phyloP scores from a whole-genome alignment of 35 echinoderm and acorn worm species.

The Ophiothrix spiculata region DNA sequence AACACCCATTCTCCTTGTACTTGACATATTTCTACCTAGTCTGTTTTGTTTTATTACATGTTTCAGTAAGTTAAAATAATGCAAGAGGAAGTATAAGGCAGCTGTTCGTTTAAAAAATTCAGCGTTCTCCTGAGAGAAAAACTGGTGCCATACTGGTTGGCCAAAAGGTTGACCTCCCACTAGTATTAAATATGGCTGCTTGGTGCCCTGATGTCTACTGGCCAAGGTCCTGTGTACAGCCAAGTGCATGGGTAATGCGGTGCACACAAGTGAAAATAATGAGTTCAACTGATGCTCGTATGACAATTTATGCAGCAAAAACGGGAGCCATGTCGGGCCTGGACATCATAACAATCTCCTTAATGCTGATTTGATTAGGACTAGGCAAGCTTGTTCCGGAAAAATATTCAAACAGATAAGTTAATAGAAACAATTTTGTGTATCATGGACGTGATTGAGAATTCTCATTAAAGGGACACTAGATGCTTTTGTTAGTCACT shows the following conservation, averaged over 20 bases:
- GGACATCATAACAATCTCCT: background rate
- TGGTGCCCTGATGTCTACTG: constrained; percentile 29
- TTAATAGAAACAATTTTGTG: constrained; percentile 1
- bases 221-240: constrained; percentile 28
- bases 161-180: constrained; percentile 35
- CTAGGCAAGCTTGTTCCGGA: background rate
- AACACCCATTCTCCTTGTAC: no score
- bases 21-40: background rate
- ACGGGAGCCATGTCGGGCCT: background rate
- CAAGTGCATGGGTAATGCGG: background rate
- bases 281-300: background rate
- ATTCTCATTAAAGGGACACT: background rate
- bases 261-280: background rate
- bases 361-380: constrained; percentile 10
- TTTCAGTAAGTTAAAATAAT: background rate
- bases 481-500: background rate
- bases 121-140: constrained; percentile 14
- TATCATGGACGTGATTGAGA: background rate
- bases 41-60: constrained; percentile 8
- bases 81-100: constrained; percentile 31
- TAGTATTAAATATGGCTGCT: constrained; percentile 32
- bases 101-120: constrained; percentile 7
- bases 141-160: constrained; percentile 6
- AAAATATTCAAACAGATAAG: background rate
- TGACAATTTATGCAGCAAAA: background rate